Evolutionary conservation across 2,113 vertebrate species (phyloP).

Genomic region (Aptenodytes forsteri): DNA sequence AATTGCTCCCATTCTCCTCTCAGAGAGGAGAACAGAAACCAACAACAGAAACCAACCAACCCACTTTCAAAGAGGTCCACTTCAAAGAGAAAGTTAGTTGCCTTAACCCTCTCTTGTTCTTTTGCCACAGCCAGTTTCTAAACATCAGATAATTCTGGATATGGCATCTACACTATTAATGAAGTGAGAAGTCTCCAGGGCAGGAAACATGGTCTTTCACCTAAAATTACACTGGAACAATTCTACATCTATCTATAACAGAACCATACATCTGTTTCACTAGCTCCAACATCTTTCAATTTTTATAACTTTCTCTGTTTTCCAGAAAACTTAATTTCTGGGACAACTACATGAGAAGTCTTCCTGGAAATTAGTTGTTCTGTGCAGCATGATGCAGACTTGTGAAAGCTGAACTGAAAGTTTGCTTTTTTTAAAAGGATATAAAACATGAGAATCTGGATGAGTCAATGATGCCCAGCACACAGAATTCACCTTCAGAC

Average conservation of each 20-base stretch:
- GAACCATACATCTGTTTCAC: not conserved
- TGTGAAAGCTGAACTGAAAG: not conserved
- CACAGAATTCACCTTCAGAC: constrained; percentile 89
- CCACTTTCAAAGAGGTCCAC: not conserved
- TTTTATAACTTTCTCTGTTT: not conserved
- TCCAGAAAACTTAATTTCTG: not conserved
- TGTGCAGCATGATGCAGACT: not conserved
- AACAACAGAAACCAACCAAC: not conserved
- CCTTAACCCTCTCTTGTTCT: not conserved
- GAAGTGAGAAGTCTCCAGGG: not conserved
- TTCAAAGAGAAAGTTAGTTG: not conserved
- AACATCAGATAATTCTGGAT: not conserved
- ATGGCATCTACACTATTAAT: not conserved
- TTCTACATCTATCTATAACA: not conserved
- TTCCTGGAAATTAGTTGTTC: not conserved
- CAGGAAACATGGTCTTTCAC: not conserved
- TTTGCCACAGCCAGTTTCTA: not conserved
- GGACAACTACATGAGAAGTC: not conserved
- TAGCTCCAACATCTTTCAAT: not conserved
- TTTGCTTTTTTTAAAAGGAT: constrained; percentile 79
- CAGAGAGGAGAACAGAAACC: too few relatives aligned
- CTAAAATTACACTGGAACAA: not conserved
- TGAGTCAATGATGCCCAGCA: constrained; percentile 95
- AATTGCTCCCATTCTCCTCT: not conserved
- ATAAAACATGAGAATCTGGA: constrained; percentile 93